Conservation (phyloP, 1,140 invertebrate species). For the Bursaphelenchus mucronatus region DNA sequence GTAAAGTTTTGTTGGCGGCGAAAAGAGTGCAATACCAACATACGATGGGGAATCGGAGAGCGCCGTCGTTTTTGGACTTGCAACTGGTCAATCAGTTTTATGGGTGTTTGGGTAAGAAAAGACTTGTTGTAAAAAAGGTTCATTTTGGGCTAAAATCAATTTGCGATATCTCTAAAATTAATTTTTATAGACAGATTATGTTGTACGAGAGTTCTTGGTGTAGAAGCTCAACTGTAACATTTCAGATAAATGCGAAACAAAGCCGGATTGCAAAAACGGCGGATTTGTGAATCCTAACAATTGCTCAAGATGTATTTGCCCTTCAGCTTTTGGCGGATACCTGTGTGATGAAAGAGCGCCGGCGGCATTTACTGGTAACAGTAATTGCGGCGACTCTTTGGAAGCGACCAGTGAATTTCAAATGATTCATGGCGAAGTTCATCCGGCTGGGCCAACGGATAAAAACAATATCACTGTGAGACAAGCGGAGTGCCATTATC, state of each 20-base stretch:
- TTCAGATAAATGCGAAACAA: slow-evolving; percentile 19
- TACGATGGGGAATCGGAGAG: slow-evolving; percentile 22
- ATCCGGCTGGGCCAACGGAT: slow-evolving; percentile 11
- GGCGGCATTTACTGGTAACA: slow-evolving; percentile 36
- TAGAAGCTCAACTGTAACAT: not conserved
- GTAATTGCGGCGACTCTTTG: slow-evolving; percentile 30
- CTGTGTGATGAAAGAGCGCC: slow-evolving; percentile 43
- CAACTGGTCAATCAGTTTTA: slow-evolving; percentile 35
- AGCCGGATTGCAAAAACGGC: slow-evolving; percentile 33
- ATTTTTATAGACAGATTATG: too few species aligned
- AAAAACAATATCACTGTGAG: slow-evolving; percentile 26
- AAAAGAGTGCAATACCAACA: slow-evolving; percentile 29
- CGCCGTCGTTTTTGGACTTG: slow-evolving; percentile 16
- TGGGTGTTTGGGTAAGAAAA: slow-evolving; percentile 39
- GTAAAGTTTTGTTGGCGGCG: slow-evolving; percentile 24
- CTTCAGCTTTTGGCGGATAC: slow-evolving; percentile 37
- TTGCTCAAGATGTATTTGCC: slow-evolving; percentile 40
- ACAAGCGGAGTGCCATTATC: slow-evolving; percentile 34
- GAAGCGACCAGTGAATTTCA: slow-evolving; percentile 29
- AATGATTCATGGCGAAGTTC: slow-evolving; percentile 31
- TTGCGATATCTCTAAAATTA: too few species aligned
- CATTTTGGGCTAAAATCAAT: too few species aligned
- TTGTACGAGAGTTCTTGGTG: too few species aligned
- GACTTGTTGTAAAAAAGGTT: too few species aligned
- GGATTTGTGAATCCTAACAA: slow-evolving; percentile 39